Conservation (phyloP, 2,888 invertebrate species). For the Polymixis lichenea region DNA sequence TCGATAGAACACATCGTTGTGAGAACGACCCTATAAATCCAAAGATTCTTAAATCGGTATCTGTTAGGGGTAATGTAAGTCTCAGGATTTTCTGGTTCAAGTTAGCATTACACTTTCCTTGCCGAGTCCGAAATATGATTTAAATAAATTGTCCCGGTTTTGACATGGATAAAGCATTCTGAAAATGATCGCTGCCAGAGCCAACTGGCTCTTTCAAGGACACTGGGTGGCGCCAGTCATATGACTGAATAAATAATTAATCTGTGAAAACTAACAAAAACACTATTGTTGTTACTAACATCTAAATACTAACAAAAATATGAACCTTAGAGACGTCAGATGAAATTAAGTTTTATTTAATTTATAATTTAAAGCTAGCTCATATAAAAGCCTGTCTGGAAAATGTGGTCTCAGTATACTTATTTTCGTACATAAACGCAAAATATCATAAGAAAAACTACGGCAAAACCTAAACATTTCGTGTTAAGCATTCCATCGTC, state of each 20-base stretch:
- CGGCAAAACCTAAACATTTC: not conserved
- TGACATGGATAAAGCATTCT: not conserved
- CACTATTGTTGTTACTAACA: too few relatives aligned
- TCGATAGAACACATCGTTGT: constrained; percentile 53
- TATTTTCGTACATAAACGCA: not conserved
- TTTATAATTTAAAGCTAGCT: not conserved
- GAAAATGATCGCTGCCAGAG: too few relatives aligned
- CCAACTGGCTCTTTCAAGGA: too few relatives aligned
- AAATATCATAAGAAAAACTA: not conserved
- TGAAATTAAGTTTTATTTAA: too few relatives aligned
- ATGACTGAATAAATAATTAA: too few relatives aligned
- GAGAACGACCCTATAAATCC: constrained; percentile 53
- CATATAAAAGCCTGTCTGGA: not conserved
- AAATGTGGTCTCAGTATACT: not conserved
- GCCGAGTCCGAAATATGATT: constrained; percentile 31
- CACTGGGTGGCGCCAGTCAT: too few relatives aligned
- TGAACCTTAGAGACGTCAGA: too few relatives aligned
- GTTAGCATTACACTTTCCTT: constrained; percentile 6
- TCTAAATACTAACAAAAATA: too few relatives aligned
- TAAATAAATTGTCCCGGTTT: constrained; percentile 37
- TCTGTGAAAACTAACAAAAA: too few relatives aligned
- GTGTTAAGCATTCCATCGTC: not conserved
- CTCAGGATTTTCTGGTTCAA: constrained; percentile 11
- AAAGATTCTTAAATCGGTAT: constrained; percentile 25
- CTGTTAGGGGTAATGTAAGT: not conserved